These are phyloP conservation scores for Chiloscyllium plagiosum DNA, from an alignment of 2,113 vertebrate species.

Conservation along the genomic window DNA sequence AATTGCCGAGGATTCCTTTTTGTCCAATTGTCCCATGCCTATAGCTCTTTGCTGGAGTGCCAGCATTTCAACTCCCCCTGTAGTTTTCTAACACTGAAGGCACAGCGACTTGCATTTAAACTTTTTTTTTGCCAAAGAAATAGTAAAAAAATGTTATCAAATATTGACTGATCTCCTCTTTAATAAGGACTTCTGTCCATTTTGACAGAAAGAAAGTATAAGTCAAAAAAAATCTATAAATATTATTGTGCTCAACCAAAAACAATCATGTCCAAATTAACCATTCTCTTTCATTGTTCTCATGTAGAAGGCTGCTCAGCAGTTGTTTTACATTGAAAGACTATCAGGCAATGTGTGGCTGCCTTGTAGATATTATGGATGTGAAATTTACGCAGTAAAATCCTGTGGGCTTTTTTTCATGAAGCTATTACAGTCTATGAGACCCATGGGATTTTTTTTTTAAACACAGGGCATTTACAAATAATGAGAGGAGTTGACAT, in stretches of 20 bases:
- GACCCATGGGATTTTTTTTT: background rate
- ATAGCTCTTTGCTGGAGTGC: slow-evolving; percentile 20
- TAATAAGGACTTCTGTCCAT: background rate
- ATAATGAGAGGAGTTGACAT: slow-evolving; percentile 28
- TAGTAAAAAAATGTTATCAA: background rate
- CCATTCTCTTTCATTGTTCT: background rate
- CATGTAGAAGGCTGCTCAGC: background rate
- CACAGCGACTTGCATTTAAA: background rate
- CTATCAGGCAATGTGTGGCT: background rate
- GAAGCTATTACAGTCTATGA: background rate
- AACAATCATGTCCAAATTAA: background rate
- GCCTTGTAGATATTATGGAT: slow-evolving; percentile 24
- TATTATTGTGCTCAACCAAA: background rate
- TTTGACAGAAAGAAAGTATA: background rate
- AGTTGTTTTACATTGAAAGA: background rate
- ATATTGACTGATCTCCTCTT: background rate
- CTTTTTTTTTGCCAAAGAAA: background rate
- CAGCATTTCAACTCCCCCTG: slow-evolving; percentile 35
- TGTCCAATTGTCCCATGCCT: slow-evolving; percentile 23
- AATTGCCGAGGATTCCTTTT: slow-evolving; percentile 22
- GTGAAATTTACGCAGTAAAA: slow-evolving; percentile 27
- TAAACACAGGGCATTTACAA: slow-evolving; percentile 14
- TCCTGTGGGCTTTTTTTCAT: slow-evolving; percentile 19
- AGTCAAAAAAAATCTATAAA: background rate
- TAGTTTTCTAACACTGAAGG: background rate